Conservation (phyloP, 2,113 vertebrate species). For the Sinosuthora webbiana region DNA sequence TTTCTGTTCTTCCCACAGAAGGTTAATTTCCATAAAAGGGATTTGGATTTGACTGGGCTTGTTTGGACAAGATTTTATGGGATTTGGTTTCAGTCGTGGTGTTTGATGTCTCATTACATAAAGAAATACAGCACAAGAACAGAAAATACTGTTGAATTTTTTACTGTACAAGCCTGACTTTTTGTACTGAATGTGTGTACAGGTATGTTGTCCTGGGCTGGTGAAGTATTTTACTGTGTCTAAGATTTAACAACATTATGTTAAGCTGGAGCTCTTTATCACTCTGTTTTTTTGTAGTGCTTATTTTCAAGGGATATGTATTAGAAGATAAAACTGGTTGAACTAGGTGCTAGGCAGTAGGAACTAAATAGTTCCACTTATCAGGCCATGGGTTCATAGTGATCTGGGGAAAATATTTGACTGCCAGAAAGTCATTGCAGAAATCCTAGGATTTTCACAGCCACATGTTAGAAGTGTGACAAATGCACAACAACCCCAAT, state of each 20-base stretch:
- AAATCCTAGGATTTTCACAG: neutral
- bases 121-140: neutral
- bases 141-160: neutral
- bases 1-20: slow-evolving; percentile 38
- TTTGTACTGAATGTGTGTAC: neutral
- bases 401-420: neutral
- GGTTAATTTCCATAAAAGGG: slow-evolving; percentile 51
- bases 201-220: neutral
- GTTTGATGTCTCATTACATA: slow-evolving; percentile 7
- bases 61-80: slow-evolving; percentile 51
- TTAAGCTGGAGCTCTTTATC: neutral
- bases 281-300: neutral
- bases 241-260: neutral
- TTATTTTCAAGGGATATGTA: slow-evolving; percentile 18
- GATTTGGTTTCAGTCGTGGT: slow-evolving; percentile 23
- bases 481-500: neutral
- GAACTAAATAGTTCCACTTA: neutral
- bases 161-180: neutral
- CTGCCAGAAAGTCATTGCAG: neutral
- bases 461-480: neutral
- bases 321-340: neutral
- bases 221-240: neutral
- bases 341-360: neutral
- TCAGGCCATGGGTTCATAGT: neutral
- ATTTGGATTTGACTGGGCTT: slow-evolving; percentile 48